Conservation (phyloP, 2,113 vertebrate species). For the Megaceryle maxima region DNA sequence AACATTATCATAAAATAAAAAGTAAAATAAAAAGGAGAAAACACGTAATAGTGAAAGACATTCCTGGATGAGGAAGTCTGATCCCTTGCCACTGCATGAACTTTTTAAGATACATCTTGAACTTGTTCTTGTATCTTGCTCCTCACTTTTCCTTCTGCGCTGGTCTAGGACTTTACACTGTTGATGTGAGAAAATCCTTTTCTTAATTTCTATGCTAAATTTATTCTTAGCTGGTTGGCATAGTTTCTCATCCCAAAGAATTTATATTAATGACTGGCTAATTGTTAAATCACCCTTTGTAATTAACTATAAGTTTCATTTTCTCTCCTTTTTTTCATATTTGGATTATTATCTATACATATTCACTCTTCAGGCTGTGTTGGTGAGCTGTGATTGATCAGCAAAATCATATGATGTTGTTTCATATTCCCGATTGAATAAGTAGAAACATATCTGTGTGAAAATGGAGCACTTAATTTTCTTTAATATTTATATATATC, state of each 20-base stretch:
- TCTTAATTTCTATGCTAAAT: not conserved
- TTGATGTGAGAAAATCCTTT: not conserved
- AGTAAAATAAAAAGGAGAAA: not conserved
- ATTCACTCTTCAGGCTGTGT: not conserved
- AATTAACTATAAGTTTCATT: not conserved
- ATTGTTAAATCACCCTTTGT: not conserved
- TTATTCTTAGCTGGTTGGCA: not conserved
- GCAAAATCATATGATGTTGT: not conserved
- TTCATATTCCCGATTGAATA: not conserved
- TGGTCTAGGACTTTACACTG: not conserved
- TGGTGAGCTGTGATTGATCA: not conserved
- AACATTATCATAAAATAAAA: not conserved
- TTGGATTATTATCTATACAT: not conserved
- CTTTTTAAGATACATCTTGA: not conserved
- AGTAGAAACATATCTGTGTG: not conserved
- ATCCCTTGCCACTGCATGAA: not conserved
- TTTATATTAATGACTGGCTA: not conserved
- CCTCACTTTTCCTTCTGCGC: not conserved
- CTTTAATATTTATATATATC: not conserved
- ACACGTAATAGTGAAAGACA: not conserved
- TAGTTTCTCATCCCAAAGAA: not conserved
- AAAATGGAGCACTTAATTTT: not conserved
- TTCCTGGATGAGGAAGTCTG: not conserved
- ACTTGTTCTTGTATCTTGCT: not conserved
- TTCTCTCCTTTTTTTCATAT: not conserved